Evolutionary conservation across 2,888 invertebrate species (phyloP).

Genomic region (Agrypnus murinus): DNA sequence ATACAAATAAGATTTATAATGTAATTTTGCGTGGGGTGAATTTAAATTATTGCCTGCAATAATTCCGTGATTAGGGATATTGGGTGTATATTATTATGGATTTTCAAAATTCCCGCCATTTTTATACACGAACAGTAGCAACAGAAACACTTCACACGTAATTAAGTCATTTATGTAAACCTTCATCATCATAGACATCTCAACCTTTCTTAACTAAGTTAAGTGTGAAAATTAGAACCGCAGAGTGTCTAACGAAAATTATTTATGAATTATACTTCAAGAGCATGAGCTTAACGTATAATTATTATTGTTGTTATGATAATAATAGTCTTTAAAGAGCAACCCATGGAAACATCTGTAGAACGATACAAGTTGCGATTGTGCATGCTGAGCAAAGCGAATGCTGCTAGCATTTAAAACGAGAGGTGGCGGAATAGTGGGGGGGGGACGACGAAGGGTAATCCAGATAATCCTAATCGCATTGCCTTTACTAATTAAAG

Average conservation of each 20-base stretch:
- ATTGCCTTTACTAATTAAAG: constrained; percentile 50
- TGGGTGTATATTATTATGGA: too few relatives aligned
- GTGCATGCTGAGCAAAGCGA: constrained; percentile 8
- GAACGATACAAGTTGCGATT: constrained; percentile 26
- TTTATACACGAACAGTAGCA: not conserved
- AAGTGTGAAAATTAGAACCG: constrained; percentile 35
- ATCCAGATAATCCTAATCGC: constrained; percentile 52
- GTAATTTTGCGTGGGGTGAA: not conserved
- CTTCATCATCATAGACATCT: constrained; percentile 37
- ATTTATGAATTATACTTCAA: constrained; percentile 35
- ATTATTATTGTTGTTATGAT: constrained; percentile 26
- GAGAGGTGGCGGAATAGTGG: too few relatives aligned
- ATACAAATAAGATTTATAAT: constrained; percentile 8
- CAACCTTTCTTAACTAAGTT: constrained; percentile 39
- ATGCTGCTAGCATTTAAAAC: not conserved
- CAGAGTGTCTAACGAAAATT: constrained; percentile 36
- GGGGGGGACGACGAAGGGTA: constrained; percentile 23
- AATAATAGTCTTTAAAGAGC: constrained; percentile 22
- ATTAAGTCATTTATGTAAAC: constrained; percentile 37
- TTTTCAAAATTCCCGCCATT: too few relatives aligned
- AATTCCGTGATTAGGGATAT: not conserved
- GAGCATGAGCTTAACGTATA: constrained; percentile 32
- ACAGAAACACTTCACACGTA: constrained; percentile 18
- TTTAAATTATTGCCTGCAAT: not conserved
- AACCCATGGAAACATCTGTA: constrained; percentile 36